These are phyloP conservation scores for Philereme transversata DNA, from an alignment of 2,888 invertebrate species.

Conservation along the genomic window DNA sequence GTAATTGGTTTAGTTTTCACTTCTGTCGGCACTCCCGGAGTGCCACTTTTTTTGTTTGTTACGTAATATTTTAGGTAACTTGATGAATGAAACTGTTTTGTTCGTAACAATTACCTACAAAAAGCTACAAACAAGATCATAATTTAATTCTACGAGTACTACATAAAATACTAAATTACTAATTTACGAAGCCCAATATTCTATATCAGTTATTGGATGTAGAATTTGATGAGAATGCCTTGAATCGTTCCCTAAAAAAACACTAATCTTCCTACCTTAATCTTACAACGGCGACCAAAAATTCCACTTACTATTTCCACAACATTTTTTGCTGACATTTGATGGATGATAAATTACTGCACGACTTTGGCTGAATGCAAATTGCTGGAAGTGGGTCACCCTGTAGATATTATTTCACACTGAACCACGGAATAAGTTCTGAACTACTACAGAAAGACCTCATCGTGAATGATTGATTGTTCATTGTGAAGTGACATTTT, in stretches of 20 bases:
- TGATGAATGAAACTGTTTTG: no score
- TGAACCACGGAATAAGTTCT: slow-evolving; percentile 50
- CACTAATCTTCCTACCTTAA: slow-evolving; percentile 25
- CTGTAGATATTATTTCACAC: slow-evolving; percentile 69
- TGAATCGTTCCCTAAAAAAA: neutral
- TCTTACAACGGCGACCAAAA: slow-evolving; percentile 34
- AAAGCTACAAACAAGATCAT: no score
- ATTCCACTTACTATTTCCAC: slow-evolving; percentile 48
- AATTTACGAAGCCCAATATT: no score
- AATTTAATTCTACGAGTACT: no score
- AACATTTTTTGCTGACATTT: slow-evolving; percentile 64
- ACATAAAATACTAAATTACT: no score
- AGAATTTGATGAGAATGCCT: neutral
- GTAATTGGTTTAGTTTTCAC: no score
- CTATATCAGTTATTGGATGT: no score
- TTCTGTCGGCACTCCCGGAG: no score
- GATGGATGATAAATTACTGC: slow-evolving; percentile 76
- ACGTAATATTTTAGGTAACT: slow-evolving; percentile 5
- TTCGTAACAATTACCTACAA: no score
- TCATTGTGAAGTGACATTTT: slow-evolving; percentile 72
- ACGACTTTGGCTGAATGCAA: slow-evolving; percentile 74
- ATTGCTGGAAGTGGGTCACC: slow-evolving; percentile 78
- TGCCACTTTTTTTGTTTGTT: slow-evolving; percentile 14
- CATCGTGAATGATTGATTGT: slow-evolving; percentile 76
- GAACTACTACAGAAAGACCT: slow-evolving; percentile 55